phyloP scores from a whole-genome alignment of 2,797 vertebrate species.

The Paedocypris micromegethes region DNA sequence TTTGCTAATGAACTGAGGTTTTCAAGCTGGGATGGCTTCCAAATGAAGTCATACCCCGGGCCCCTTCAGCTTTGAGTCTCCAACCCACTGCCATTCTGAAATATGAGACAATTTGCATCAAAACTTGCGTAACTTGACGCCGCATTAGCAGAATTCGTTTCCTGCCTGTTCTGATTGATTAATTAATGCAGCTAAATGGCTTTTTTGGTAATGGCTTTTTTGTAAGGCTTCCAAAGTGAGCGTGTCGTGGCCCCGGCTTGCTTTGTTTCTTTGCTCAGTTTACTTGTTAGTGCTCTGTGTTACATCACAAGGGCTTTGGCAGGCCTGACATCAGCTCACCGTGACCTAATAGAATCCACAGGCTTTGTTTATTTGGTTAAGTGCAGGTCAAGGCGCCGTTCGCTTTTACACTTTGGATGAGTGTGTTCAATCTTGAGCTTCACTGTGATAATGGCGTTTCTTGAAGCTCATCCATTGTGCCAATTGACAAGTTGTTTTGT shows the following conservation, averaged over 20 bases:
- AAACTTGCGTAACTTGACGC: constrained; percentile 25
- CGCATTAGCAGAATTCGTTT: constrained; percentile 24
- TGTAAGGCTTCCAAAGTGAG: constrained; percentile 43
- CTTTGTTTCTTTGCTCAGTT: constrained; percentile 4
- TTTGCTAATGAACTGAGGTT: constrained; percentile 39
- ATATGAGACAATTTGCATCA: constrained; percentile 19
- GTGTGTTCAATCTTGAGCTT: not conserved
- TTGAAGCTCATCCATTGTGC: constrained; percentile 9
- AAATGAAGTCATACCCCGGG: constrained; percentile 28
- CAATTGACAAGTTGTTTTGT: constrained; percentile 12
- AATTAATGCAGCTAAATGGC: constrained; percentile 44
- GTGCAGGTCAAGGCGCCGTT: constrained; percentile 1
- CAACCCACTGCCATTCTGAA: constrained; percentile 5
- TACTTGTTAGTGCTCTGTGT: constrained; percentile 17
- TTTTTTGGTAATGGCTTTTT: constrained; percentile 48
- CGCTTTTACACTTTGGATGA: constrained; percentile 18
- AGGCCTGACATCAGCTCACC: constrained; percentile 21
- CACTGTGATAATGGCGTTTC: too few relatives aligned
- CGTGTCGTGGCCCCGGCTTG: constrained; percentile 7
- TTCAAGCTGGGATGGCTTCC: constrained; percentile 37
- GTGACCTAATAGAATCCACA: constrained; percentile 16
- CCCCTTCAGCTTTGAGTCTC: not conserved
- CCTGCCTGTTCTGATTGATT: constrained; percentile 43
- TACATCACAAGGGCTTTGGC: constrained; percentile 14
- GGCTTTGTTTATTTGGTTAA: constrained; percentile 29